Evolutionary conservation across 1,140 invertebrate genomes (phyloP).

Genomic region (Aphelinus atriplicis): DNA sequence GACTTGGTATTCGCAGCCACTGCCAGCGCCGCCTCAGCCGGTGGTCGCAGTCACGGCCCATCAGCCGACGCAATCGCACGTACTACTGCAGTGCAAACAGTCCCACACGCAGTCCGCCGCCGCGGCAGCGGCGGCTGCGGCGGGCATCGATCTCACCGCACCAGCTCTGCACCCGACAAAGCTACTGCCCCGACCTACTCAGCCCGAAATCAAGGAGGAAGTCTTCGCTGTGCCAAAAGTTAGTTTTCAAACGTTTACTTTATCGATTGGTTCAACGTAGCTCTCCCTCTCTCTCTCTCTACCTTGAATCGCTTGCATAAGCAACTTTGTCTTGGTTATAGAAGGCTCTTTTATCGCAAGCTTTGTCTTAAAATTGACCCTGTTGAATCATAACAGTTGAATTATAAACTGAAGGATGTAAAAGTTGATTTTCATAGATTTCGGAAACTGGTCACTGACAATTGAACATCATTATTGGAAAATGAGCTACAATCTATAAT

Average conservation of each 20-base stretch:
- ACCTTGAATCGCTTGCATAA: background rate
- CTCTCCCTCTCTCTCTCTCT: background rate
- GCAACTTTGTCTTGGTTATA: no score
- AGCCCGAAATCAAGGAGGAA: conserved; percentile 60
- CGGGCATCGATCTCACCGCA: conserved; percentile 54
- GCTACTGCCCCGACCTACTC: conserved; percentile 54
- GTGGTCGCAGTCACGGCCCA: conserved; percentile 52
- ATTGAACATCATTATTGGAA: no score
- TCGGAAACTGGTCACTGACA: no score
- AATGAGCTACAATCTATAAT: no score
- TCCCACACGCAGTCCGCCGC: conserved; percentile 23
- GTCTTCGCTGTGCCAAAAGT: conserved; percentile 68
- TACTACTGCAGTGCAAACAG: conserved; percentile 55
- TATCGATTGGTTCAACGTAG: background rate
- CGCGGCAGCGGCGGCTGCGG: no score
- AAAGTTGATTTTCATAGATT: no score
- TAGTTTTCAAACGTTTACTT: conserved; percentile 20
- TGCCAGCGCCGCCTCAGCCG: conserved; percentile 50
- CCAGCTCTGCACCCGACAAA: conserved; percentile 59
- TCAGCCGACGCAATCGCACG: conserved; percentile 51
- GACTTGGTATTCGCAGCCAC: conserved; percentile 35
- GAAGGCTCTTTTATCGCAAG: no score
- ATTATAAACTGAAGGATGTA: no score
- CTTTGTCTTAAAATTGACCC: no score
- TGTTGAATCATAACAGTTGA: no score